Evolutionary conservation across 2,113 vertebrate species (phyloP).

Genomic region (Sturnus vulgaris): DNA sequence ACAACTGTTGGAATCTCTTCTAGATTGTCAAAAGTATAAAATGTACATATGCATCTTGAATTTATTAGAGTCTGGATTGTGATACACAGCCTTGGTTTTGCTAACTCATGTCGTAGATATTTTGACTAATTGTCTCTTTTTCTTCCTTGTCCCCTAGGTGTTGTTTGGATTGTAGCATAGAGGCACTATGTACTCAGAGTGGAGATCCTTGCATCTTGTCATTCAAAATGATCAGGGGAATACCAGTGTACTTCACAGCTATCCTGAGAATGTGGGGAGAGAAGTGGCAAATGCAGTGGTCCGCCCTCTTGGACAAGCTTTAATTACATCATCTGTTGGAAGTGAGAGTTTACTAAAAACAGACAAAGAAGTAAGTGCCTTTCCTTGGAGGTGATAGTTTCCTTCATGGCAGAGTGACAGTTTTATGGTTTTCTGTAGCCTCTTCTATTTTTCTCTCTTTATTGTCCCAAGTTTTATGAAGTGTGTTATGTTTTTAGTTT

Average conservation of each 20-base stretch:
- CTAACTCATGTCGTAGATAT: background rate
- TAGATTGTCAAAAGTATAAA: background rate
- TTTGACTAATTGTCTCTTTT: background rate
- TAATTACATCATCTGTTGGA: slow-evolving; percentile 78
- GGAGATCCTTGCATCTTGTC: slow-evolving; percentile 93
- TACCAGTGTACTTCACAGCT: slow-evolving; percentile 94
- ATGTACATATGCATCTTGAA: background rate
- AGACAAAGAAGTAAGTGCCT: slow-evolving; percentile 90
- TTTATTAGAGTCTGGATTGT: background rate
- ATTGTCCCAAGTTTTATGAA: background rate
- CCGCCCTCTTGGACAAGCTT: slow-evolving; percentile 87
- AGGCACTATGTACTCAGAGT: slow-evolving; percentile 94
- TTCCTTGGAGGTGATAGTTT: background rate
- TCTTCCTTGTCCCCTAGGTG: slow-evolving; percentile 59
- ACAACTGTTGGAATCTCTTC: background rate
- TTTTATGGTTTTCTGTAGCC: background rate
- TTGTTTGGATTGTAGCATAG: slow-evolving; percentile 67
- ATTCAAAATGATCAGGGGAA: slow-evolving; percentile 94
- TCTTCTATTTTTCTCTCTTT: background rate
- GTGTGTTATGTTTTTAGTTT: background rate
- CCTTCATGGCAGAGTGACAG: background rate
- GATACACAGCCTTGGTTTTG: background rate
- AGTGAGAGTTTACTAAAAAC: slow-evolving; percentile 92
- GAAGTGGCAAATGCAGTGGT: slow-evolving; percentile 94
- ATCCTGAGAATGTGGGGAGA: slow-evolving; percentile 87